Evolutionary conservation across 2,113 vertebrate species (phyloP), one percentile per base, ranked within the genome.

Genomic region (Hydropotes inermis): DNA sequence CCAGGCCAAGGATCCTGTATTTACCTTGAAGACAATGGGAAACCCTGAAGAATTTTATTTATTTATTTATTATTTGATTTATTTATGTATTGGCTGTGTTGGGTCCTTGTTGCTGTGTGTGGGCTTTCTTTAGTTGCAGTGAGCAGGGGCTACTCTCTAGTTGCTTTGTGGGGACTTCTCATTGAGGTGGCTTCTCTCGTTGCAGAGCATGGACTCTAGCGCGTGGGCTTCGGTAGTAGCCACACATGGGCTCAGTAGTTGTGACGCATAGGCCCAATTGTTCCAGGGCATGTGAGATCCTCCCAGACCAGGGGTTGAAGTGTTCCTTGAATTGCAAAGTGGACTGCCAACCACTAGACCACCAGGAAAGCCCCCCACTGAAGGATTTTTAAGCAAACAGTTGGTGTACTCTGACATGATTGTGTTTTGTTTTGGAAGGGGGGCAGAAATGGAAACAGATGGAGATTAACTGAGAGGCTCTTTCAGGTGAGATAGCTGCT

Each of bases 381-480:
- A 79, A 60, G 67, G 3, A 28, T 84, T 81, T 33, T 61, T 92
- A 82, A 74, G 60, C 28, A 21, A 45, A 94, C 17, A 76, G 25
- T 55, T 17, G 30, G 11, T 60, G n/a, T 52, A 50, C 47, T 81
- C 30, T 54, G 78, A 54, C 33, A 33, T 1, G 58, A 50, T 92
- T 88, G 45, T 70, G 55, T 67, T 87, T 93, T 55, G 58, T 45
- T 86, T 67, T 50, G 85, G 30, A 92, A 90, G 19, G 1, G 5
- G 21, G 43, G 16, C 39, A 25, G 85, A n/a, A 79, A 11, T 79
- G 25, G 39, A 91, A 60, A 39, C 50, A 45, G 76, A 47, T 58
- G n/a, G 74, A 89, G 47, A 74, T 36, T 78, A 54, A 76, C 57
- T 82, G 55, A n/a, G 60, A 97, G 61, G 19, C 43, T 36, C 33